Percentiles rank a stretch among this genome's conserved stretches.
phyloP scores from a whole-genome alignment of 2,888 invertebrate species.

The Conistra vaccinii region DNA sequence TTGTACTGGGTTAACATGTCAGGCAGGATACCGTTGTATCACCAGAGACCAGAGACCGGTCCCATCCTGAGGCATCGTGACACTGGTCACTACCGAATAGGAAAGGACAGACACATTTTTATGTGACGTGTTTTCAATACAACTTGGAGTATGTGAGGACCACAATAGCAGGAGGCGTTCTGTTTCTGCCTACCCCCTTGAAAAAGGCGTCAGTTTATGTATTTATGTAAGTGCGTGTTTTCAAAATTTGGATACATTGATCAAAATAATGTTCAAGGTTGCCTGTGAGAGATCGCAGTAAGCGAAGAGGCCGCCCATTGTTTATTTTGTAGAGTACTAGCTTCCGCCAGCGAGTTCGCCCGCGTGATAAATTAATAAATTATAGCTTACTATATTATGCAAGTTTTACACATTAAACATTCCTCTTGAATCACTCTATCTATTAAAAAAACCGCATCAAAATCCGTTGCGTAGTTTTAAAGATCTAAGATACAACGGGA shows the following conservation, averaged over 20 bases:
- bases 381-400: too few relatives aligned
- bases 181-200: neutral
- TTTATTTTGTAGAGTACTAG: too few relatives aligned
- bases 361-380: too few relatives aligned
- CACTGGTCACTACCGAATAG: conserved; percentile 13
- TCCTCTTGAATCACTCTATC: too few relatives aligned
- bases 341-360: too few relatives aligned
- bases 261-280: neutral
- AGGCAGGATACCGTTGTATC: conserved; percentile 15
- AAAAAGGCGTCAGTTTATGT: neutral
- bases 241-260: neutral
- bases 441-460: too few relatives aligned
- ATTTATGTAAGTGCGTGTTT: neutral
- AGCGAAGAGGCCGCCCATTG: too few relatives aligned
- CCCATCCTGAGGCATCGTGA: neutral
- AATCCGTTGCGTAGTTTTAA: too few relatives aligned
- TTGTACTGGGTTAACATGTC: conserved; percentile 19
- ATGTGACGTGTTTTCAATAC: conserved; percentile 9
- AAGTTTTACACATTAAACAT: too few relatives aligned
- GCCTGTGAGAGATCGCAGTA: too few relatives aligned
- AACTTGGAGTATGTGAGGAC: neutral
- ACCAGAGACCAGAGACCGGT: conserved; percentile 8
- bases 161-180: neutral
- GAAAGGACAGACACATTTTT: neutral
- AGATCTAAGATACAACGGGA: too few relatives aligned